phyloP scores from a whole-genome alignment of 1,140 invertebrate species.

The Drosophila hydei region DNA sequence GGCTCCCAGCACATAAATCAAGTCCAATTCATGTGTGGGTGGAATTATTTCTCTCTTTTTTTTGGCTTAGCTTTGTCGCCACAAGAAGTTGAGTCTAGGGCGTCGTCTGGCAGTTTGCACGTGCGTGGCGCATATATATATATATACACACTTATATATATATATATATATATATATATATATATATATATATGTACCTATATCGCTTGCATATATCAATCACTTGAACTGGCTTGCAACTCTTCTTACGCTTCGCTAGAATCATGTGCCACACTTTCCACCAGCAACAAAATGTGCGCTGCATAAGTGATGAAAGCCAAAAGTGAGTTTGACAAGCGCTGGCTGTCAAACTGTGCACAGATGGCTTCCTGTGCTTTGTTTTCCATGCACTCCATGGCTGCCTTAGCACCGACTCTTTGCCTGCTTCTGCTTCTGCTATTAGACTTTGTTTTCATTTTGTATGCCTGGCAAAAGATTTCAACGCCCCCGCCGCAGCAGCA shows the following conservation, averaged over 20 bases:
- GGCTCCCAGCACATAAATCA: conserved; percentile 59
- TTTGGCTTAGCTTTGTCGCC: conserved; percentile 1
- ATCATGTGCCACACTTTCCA: conserved; percentile 53
- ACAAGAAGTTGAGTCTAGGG: conserved; percentile 9
- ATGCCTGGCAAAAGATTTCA: conserved; percentile 46
- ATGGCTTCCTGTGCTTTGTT: conserved; percentile 54
- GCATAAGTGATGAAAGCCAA: conserved; percentile 55
- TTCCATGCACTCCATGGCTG: background rate
- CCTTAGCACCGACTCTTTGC: background rate
- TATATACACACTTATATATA: background rate
- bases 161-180: conserved; percentile 3
- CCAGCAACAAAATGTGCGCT: conserved; percentile 41
- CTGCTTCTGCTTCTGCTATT: conserved; percentile 1
- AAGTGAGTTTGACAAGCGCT: conserved; percentile 14
- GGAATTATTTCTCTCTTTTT: background rate
- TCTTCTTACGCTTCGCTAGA: conserved; percentile 23
- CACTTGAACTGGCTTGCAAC: conserved; percentile 45
- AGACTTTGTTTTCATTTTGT: conserved; percentile 53
- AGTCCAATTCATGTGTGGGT: conserved; percentile 55
- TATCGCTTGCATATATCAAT: conserved; percentile 54
- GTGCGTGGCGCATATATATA: conserved; percentile 45
- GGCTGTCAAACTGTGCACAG: conserved; percentile 21
- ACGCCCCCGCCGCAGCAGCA: conserved; percentile 36
- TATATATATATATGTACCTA: background rate
- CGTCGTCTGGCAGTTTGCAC: conserved; percentile 43